A percentile compares a stretch with the other conserved stretches of the same genome.
phyloP scores from a whole-genome alignment of 2,888 invertebrate genomes.

The Anodontia alba region DNA sequence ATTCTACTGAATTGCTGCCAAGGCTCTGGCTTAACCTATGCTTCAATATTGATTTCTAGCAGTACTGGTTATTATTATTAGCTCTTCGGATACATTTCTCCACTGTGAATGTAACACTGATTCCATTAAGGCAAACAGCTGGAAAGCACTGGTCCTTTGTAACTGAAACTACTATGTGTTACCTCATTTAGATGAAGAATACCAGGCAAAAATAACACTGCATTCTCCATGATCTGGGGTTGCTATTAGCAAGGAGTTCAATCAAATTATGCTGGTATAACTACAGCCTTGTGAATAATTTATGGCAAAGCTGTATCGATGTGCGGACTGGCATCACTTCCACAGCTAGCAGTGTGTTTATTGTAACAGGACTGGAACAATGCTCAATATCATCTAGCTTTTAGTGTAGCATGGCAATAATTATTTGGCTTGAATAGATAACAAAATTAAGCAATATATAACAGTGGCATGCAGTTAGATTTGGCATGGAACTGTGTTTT shows the following conservation, averaged over 20 bases:
- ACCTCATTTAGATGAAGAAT: not conserved
- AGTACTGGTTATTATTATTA: constrained; percentile 63
- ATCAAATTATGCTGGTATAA: constrained; percentile 69
- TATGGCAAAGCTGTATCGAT: constrained; percentile 59
- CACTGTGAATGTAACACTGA: constrained; percentile 2
- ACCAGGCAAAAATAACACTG: constrained; percentile 1
- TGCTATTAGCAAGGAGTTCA: constrained; percentile 19
- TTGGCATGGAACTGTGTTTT: constrained; percentile 7
- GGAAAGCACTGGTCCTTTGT: not conserved
- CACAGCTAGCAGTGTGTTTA: not conserved
- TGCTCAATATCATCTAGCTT: not conserved
- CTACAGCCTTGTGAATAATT: constrained; percentile 74
- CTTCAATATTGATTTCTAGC: constrained; percentile 54
- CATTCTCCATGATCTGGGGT: not conserved
- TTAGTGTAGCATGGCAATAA: not conserved
- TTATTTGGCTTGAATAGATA: not conserved
- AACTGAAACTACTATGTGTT: not conserved
- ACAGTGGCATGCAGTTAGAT: not conserved
- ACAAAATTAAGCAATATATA: not conserved
- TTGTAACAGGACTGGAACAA: not conserved
- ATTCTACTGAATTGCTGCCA: constrained; percentile 17
- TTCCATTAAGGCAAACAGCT: constrained; percentile 3
- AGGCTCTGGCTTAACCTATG: constrained; percentile 20
- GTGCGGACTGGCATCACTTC: constrained; percentile 25
- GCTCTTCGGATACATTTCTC: constrained; percentile 48